A percentile compares a stretch with the other conserved stretches of the same genome.
Conservation (phyloP, 2,888 invertebrate genomes). For the Tubiluchus corallicola region DNA sequence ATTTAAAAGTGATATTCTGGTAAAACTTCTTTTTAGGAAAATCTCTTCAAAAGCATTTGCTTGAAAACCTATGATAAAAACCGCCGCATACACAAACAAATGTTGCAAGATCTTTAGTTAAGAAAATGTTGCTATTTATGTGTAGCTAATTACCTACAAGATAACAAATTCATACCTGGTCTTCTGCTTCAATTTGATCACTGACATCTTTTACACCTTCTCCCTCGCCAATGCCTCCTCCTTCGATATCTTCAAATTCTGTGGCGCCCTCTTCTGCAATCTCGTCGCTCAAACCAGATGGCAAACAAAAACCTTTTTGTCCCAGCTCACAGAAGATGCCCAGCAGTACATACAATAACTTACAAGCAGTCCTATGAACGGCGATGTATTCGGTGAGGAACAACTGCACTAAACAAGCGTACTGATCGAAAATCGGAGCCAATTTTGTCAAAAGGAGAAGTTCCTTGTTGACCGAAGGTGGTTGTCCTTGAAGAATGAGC, state of each 20-base stretch:
- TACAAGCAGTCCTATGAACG: constrained; percentile 55
- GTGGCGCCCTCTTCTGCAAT: constrained; percentile 27
- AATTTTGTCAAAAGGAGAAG: constrained; percentile 11
- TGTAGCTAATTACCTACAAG: too few relatives aligned
- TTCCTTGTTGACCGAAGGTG: too few relatives aligned
- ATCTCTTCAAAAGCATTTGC: too few relatives aligned
- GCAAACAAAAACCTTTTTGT: constrained; percentile 77
- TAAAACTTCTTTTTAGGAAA: too few relatives aligned
- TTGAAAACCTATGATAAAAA: too few relatives aligned
- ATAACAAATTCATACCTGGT: too few relatives aligned
- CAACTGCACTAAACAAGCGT: constrained; percentile 50
- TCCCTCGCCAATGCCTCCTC: constrained; percentile 79
- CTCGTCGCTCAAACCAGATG: constrained; percentile 53
- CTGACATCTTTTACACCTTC: constrained; percentile 86
- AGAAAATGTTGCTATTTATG: neutral
- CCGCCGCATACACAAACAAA: too few relatives aligned
- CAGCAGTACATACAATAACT: constrained; percentile 59
- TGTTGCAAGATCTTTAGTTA: neutral
- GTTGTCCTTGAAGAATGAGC: too few relatives aligned
- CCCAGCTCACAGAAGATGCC: constrained; percentile 67
- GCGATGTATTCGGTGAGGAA: constrained; percentile 57
- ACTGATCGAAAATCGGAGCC: constrained; percentile 56
- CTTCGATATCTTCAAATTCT: constrained; percentile 36
- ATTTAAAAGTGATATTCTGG: too few relatives aligned
- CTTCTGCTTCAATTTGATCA: constrained; percentile 65